These are phyloP conservation scores for Cephalopholis sonnerati DNA, from an alignment of 2,113 vertebrate genomes.

Conservation along the genomic window DNA sequence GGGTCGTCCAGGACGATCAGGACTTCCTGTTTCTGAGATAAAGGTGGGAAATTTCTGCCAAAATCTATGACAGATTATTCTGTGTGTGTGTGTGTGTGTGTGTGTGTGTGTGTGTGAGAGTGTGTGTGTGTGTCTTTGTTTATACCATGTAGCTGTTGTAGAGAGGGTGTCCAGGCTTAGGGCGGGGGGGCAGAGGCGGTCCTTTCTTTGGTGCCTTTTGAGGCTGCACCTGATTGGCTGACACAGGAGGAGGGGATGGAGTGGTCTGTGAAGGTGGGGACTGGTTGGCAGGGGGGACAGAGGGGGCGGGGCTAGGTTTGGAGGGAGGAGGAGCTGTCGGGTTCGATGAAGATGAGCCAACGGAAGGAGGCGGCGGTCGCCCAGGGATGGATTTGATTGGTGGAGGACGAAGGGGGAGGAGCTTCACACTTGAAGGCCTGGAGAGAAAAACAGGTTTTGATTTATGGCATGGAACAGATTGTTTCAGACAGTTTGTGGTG, in stretches of 20 bases:
- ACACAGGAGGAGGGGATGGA: conserved; percentile 73
- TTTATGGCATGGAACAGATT: not conserved
- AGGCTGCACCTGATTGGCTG: conserved; percentile 85
- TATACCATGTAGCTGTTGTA: conserved; percentile 88
- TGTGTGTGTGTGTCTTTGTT: not conserved
- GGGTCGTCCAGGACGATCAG: conserved; percentile 84
- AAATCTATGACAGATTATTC: no score
- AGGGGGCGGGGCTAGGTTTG: conserved; percentile 71
- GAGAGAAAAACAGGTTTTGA: not conserved
- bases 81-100: no score
- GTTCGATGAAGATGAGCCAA: conserved; percentile 67
- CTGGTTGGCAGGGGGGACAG: conserved; percentile 35
- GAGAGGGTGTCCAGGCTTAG: conserved; percentile 93
- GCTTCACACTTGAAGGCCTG: conserved; percentile 67
- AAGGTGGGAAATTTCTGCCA: not conserved
- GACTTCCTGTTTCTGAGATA: conserved; percentile 82
- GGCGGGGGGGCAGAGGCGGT: conserved; percentile 93
- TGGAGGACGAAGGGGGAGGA: conserved; percentile 85
- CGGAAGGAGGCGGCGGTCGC: conserved; percentile 90
- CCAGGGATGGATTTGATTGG: conserved; percentile 88
- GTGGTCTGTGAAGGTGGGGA: conserved; percentile 47
- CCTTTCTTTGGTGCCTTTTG: conserved; percentile 85
- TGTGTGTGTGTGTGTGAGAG: no score
- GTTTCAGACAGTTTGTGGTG: not conserved
- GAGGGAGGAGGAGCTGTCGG: conserved; percentile 35